These are phyloP conservation scores for Brotogeris chrysoptera DNA, from an alignment of 2,797 vertebrate species.

Conservation along the genomic window DNA sequence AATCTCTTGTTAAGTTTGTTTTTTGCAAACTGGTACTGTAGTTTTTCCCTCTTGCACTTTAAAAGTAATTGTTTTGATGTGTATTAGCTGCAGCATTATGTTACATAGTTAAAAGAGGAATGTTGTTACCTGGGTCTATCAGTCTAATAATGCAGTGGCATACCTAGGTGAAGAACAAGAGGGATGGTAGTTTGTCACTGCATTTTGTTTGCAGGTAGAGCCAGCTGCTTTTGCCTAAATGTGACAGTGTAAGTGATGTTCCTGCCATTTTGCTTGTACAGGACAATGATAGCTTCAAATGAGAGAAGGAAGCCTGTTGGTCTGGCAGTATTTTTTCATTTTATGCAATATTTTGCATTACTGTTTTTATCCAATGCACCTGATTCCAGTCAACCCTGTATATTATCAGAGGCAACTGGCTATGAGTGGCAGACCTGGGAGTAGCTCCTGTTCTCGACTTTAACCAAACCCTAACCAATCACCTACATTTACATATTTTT, in stretches of 20 bases:
- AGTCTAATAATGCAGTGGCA: not conserved
- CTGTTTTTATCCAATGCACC: not conserved
- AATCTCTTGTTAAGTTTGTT: not conserved
- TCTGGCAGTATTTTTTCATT: not conserved
- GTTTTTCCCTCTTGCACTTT: not conserved
- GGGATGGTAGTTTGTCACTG: not conserved
- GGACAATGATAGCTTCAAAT: not conserved
- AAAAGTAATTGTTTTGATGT: not conserved
- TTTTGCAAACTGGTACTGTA: not conserved
- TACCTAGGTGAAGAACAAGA: not conserved
- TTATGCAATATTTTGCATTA: not conserved
- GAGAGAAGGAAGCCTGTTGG: not conserved
- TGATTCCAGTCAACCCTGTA: not conserved
- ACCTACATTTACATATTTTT: slow-evolving; percentile 15
- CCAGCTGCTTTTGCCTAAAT: not conserved
- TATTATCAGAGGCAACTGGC: not conserved
- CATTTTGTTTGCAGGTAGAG: not conserved
- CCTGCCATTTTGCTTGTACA: not conserved
- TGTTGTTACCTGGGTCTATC: not conserved
- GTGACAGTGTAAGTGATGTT: not conserved
- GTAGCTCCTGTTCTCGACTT: not conserved
- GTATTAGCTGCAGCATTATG: not conserved
- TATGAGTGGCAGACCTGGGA: not conserved
- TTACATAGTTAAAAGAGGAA: not conserved
- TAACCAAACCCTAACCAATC: slow-evolving; percentile 5